These are phyloP conservation scores for Halcyon malimbica DNA, from an alignment of 2,113 vertebrate species.

Conservation along the genomic window DNA sequence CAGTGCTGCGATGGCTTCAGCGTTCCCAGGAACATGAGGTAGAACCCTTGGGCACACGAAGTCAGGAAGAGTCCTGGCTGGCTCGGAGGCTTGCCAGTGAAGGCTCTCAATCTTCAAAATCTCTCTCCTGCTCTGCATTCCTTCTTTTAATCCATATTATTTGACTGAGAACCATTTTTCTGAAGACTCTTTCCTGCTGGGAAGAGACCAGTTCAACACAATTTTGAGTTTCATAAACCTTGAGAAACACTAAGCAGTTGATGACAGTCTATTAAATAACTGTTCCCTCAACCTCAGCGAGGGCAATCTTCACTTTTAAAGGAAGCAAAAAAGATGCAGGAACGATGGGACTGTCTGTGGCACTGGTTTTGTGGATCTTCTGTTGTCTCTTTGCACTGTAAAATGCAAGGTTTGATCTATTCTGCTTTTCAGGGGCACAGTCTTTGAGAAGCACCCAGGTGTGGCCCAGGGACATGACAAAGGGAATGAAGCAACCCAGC, in stretches of 20 bases:
- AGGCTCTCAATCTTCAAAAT: neutral
- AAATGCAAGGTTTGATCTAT: neutral
- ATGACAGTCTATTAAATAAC: constrained; percentile 19
- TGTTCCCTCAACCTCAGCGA: neutral
- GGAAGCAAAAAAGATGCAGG: neutral
- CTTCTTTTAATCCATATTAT: constrained; percentile 35
- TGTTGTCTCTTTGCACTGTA: neutral
- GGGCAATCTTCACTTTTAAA: neutral
- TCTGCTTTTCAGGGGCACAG: neutral
- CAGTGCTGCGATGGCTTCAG: neutral
- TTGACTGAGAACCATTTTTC: constrained; percentile 19
- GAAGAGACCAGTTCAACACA: neutral
- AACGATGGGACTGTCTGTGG: neutral
- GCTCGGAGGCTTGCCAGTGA: neutral
- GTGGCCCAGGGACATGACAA: neutral
- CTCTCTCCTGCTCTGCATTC: neutral
- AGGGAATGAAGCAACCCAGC: neutral
- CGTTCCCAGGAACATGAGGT: neutral
- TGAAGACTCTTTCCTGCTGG: neutral
- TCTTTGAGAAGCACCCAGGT: neutral
- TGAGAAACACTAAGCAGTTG: neutral
- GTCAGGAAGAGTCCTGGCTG: neutral
- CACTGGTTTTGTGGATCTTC: neutral
- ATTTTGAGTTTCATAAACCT: neutral
- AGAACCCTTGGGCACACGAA: neutral